Evolutionary conservation across 1,140 invertebrate genomes (phyloP), one percentile per base, ranked within the genome.

Genomic region (Lethocerus indicus): DNA sequence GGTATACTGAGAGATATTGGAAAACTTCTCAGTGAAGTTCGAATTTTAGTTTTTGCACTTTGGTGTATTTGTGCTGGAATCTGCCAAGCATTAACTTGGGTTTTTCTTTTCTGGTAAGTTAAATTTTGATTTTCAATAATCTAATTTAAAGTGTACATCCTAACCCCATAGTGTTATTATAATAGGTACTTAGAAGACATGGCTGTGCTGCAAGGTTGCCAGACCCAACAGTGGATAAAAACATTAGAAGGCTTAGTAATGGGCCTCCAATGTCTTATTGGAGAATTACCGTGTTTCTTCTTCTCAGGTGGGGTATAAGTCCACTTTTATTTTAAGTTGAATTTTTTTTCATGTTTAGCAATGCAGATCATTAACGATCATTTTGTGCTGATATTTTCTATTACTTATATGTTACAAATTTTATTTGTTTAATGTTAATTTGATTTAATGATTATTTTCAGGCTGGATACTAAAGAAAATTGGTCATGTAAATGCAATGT

Each of bases 221-320:
- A 67, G 32, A 64, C 63, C 5, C 51, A 62, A 18, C 60, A 63
- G 1, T 78, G 74, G 64, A 71, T 83, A 6, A 88, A 90, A 65
- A 82, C 87, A 0, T 61, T 94, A 1, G 77, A 93, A 64, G 90
- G 89, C 1, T 56, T 81, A 1, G 76, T 78, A 3, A 78, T 81
- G 59, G 77, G 77, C 3, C 73, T 90, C 41, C 83, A 90, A 61
- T 85, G 81, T 55, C 81, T 92, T 56, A 66, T 78, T 21, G 90
- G 90, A n/a, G 87, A 93, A 66, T 64, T 90, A 51, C 87, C 87
- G 1, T 87, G 91, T 56, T 85, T 92, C 66, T 89, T 90, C 61
- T 60, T 87, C 13, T 87, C 87, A 16, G 76, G 78, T 70, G n/a
- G n/a, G n/a, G n/a, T n/a, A n/a, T n/a, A n/a, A n/a, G n/a, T n/a